Percentiles rank a stretch among this genome's conserved stretches.
These are phyloP conservation scores for Indicator indicator DNA, from an alignment of 2,113 vertebrate genomes.

Conservation along the genomic window DNA sequence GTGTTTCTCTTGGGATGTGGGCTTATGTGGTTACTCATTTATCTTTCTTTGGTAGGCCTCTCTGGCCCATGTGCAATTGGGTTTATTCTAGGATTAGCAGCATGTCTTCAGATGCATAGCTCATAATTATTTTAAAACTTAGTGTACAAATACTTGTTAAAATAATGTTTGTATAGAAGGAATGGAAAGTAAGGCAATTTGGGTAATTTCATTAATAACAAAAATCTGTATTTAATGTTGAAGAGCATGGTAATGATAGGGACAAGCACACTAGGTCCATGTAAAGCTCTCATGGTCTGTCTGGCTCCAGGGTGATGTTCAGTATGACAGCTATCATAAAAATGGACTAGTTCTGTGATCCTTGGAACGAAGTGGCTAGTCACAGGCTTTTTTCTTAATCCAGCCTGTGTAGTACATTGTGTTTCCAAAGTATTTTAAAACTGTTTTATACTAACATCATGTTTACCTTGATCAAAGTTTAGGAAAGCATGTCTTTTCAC, in stretches of 20 bases:
- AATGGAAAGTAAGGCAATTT: background rate
- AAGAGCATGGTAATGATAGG: background rate
- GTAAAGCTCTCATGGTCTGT: background rate
- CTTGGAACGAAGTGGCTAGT: background rate
- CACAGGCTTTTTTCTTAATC: background rate
- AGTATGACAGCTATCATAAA: background rate
- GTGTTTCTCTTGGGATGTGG: constrained; percentile 1
- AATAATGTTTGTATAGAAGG: background rate
- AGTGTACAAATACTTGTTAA: background rate
- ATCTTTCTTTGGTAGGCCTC: background rate
- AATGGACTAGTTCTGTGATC: background rate
- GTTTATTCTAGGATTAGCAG: background rate
- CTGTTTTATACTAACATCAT: background rate
- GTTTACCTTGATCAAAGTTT: background rate
- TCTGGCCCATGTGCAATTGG: background rate
- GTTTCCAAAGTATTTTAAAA: background rate
- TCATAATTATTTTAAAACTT: constrained; percentile 5
- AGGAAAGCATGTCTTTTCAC: background rate
- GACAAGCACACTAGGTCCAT: background rate
- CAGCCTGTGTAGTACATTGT: background rate
- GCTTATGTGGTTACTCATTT: background rate
- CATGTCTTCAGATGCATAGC: background rate
- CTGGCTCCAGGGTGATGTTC: background rate
- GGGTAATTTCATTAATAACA: background rate
- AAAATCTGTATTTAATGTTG: background rate